These are phyloP conservation scores for Cepphus grylle DNA, from an alignment of 2,113 vertebrate species.

Conservation along the genomic window DNA sequence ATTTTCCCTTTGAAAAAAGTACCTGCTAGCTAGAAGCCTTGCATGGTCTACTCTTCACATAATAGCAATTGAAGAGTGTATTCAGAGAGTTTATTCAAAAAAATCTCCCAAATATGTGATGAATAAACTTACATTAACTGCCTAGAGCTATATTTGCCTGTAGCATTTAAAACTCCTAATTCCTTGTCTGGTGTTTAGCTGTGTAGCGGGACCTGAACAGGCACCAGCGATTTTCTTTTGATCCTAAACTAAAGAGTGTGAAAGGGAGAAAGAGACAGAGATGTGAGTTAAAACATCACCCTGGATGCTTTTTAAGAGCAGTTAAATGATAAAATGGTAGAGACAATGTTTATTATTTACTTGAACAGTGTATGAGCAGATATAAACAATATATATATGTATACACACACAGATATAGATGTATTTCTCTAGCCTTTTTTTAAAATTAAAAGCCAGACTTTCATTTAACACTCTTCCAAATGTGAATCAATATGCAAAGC, in stretches of 20 bases:
- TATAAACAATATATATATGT: not conserved
- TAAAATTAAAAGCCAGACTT: not conserved
- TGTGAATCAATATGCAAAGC: not conserved
- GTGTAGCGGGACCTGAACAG: not conserved
- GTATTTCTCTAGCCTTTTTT: not conserved
- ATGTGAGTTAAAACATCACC: not conserved
- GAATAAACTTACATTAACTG: not conserved
- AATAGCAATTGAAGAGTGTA: not conserved
- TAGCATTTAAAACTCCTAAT: not conserved
- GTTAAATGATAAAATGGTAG: not conserved
- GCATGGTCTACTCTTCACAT: rapidly evolving
- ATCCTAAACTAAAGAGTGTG: not conserved
- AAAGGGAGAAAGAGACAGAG: not conserved
- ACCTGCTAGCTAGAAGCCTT: not conserved
- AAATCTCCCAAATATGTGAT: not conserved
- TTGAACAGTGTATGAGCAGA: not conserved
- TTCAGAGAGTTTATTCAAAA: not conserved
- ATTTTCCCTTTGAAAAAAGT: not conserved
- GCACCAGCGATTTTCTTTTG: not conserved
- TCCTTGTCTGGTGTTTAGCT: not conserved
- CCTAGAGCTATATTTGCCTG: not conserved
- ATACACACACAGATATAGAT: rapidly evolving
- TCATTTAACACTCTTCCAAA: not conserved
- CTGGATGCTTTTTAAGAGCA: not conserved
- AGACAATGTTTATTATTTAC: not conserved